Evolutionary conservation across 2,888 invertebrate genomes (phyloP), one percentile per base, ranked within the genome.

Genomic region (Melipona bicolor): DNA sequence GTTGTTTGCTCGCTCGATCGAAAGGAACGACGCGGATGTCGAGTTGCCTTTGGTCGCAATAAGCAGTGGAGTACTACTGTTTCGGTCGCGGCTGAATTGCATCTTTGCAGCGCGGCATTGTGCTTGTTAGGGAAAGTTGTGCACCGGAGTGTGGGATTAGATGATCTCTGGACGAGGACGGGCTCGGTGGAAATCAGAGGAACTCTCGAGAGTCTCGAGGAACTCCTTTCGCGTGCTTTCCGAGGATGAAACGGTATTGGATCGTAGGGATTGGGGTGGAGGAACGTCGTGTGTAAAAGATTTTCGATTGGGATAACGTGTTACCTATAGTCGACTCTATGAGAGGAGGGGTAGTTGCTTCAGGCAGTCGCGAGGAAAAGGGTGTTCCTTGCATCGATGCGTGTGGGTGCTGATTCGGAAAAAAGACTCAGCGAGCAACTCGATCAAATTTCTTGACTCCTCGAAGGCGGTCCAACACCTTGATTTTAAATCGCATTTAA

Each of bases 41-140:
- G 36, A 19, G 32, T 32, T 32, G 32, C 32, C 32, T 52, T 76
- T 50, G 56, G 32, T 24, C 62, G 49, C 68, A 27, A 27, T 68
- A 70, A 77, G 24, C 52, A 43, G 6, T 43, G 50, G 52, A 61
- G 70, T 27, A 27, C 27, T 24, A 70, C 43, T 43, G 11, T 43
- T 43, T 43, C 36, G 27, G 11, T 27, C 52, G 17, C 24, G 50
- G 19, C 24, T 61, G 71, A 77, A 77, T 77, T 70, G 24, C 69
- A 77, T 52, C 49, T 61, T 77, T 77, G 36, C 56, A 21, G 24
- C 36, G 24, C 36, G 19, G 52, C 70, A 61, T 74, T 56, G 54
- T 78, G 71, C 72, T 73, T 24, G 70, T 64, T 69, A n/a, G 56
- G 73, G 21, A 69, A 81, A 54, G 62, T 68, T 68, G n/a, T 24